These are phyloP conservation scores for Clarias fuscus DNA, from an alignment of 2,797 vertebrate species.

Conservation along the genomic window DNA sequence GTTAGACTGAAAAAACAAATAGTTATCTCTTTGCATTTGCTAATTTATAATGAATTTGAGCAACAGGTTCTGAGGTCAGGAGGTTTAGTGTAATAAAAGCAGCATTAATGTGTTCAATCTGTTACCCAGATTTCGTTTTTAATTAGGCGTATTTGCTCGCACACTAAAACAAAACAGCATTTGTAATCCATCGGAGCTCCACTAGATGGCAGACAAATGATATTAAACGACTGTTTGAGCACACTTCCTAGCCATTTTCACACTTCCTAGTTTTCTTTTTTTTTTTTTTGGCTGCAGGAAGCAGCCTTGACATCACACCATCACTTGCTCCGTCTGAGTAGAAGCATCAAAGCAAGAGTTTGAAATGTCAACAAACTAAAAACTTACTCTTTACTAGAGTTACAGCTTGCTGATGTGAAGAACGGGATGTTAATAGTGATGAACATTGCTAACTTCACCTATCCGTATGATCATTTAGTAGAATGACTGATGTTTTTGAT, in stretches of 20 bases:
- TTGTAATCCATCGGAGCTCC: background rate
- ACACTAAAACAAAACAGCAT: too few relatives aligned
- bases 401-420: background rate
- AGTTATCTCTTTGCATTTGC: background rate
- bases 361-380: background rate
- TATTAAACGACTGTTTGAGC: background rate
- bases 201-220: conserved; percentile 23
- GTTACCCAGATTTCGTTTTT: background rate
- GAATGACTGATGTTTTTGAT: background rate
- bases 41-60: background rate
- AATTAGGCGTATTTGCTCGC: background rate
- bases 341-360: background rate
- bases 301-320: background rate
- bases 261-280: too few relatives aligned
- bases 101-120: background rate
- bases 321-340: background rate
- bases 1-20: too few relatives aligned
- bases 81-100: background rate
- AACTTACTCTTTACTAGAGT: background rate
- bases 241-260: background rate
- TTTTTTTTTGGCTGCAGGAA: background rate
- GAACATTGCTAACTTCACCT: background rate
- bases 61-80: background rate
- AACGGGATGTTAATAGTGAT: background rate
- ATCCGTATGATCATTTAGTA: background rate